These are phyloP conservation scores for Tribolium castaneum DNA, from an alignment of 1,140 invertebrate species.

Conservation along the genomic window DNA sequence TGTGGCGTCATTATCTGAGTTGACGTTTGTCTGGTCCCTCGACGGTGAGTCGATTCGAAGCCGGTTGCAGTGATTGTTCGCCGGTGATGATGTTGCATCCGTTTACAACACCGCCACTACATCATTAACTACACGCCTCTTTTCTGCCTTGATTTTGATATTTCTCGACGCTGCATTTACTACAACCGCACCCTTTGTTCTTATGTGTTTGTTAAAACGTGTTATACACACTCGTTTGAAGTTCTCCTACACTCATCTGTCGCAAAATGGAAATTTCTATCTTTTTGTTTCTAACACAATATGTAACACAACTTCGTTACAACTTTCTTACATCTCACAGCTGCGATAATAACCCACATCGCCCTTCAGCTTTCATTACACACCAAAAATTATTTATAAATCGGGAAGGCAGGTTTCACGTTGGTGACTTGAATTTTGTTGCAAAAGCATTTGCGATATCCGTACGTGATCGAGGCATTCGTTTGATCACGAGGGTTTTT, in stretches of 20 bases:
- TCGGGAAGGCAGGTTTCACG: background rate
- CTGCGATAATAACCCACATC: slow-evolving; percentile 10
- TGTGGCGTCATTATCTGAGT: slow-evolving; percentile 38
- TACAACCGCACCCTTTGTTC: slow-evolving; percentile 11
- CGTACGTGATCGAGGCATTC: background rate
- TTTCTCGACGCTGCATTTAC: slow-evolving; percentile 14
- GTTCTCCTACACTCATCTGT: slow-evolving; percentile 22
- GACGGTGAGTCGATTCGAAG: slow-evolving; percentile 14
- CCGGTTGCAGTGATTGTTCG: slow-evolving; percentile 30
- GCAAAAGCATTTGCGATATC: background rate
- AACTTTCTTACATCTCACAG: slow-evolving; percentile 19
- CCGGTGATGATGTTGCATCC: slow-evolving; percentile 24
- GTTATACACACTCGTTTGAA: slow-evolving; percentile 23
- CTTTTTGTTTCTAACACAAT: slow-evolving; percentile 28
- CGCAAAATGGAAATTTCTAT: slow-evolving; percentile 30
- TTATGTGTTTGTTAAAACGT: slow-evolving; percentile 17
- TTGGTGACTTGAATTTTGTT: background rate
- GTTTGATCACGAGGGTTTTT: background rate
- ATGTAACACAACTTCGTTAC: slow-evolving; percentile 1
- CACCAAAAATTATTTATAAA: background rate
- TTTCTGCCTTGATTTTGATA: slow-evolving; percentile 14
- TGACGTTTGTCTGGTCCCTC: slow-evolving; percentile 35
- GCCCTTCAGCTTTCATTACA: background rate
- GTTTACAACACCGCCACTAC: slow-evolving; percentile 20
- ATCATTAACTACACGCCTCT: slow-evolving; percentile 19